Percentiles rank a stretch among this genome's conserved stretches.
phyloP scores from a whole-genome alignment of 2,888 invertebrate species.

The Bimastos eiseni region DNA sequence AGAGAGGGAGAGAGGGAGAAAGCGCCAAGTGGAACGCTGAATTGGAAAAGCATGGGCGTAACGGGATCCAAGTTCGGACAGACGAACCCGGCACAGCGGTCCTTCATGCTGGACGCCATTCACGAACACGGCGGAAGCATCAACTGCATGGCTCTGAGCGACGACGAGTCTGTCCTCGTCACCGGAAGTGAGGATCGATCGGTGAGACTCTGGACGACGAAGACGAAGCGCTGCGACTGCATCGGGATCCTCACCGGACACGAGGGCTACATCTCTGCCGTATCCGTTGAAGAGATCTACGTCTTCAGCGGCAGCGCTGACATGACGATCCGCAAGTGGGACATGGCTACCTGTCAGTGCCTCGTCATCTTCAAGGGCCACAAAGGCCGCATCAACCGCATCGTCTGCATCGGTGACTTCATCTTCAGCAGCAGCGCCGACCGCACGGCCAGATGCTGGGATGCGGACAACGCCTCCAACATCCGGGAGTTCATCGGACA shows the following conservation, averaged over 20 bases:
- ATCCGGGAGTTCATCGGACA: slow-evolving; percentile 63
- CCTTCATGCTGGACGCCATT: slow-evolving; percentile 42
- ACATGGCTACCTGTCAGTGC: slow-evolving; percentile 64
- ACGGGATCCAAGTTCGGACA: slow-evolving; percentile 25
- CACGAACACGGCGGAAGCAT: slow-evolving; percentile 56
- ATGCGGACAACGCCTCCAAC: slow-evolving; percentile 63
- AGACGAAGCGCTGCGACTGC: slow-evolving; percentile 63
- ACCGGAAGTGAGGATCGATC: slow-evolving; percentile 65
- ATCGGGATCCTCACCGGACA: slow-evolving; percentile 64
- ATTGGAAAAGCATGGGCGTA: slow-evolving; percentile 28
- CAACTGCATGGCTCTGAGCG: slow-evolving; percentile 65
- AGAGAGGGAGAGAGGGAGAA: not conserved
- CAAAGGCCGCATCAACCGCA: slow-evolving; percentile 62
- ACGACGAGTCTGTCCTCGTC: slow-evolving; percentile 64
- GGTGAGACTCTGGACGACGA: slow-evolving; percentile 64
- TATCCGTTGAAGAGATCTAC: slow-evolving; percentile 63
- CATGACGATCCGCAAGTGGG: slow-evolving; percentile 65
- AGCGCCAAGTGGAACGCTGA: not conserved
- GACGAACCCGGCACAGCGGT: slow-evolving; percentile 34
- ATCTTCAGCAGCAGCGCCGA: slow-evolving; percentile 61
- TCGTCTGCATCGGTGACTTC: slow-evolving; percentile 64
- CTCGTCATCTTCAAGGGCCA: slow-evolving; percentile 63
- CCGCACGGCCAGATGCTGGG: slow-evolving; percentile 63
- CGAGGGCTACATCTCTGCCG: slow-evolving; percentile 64
- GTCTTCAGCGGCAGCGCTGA: slow-evolving; percentile 65